Percentiles rank a stretch among this genome's conserved stretches.
Evolutionary conservation across 1,140 invertebrate species (phyloP).

Genomic region (Amyelois transitella): DNA sequence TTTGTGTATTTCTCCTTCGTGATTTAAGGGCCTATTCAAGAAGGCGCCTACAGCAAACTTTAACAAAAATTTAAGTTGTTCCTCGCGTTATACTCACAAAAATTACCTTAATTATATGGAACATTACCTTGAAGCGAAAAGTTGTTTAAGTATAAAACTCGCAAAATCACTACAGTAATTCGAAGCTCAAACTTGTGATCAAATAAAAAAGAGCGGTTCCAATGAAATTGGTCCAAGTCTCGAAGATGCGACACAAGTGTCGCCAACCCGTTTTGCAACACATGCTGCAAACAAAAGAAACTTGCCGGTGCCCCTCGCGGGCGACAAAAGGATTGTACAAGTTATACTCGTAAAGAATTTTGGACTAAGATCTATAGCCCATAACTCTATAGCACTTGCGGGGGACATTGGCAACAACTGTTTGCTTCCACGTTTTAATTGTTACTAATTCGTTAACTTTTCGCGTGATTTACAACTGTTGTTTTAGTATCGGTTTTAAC

Average conservation of each 20-base stretch:
- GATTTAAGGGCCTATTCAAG: background rate
- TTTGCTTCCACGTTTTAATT: slow-evolving; percentile 71
- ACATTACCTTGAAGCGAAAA: background rate
- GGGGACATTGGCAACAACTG: slow-evolving; percentile 70
- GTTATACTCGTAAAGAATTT: slow-evolving; percentile 73
- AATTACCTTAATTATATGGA: background rate
- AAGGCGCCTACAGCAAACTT: background rate
- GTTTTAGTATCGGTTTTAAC: slow-evolving; percentile 40
- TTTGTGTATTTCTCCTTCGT: background rate
- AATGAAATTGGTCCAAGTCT: slow-evolving; percentile 18
- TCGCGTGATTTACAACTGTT: slow-evolving; percentile 60
- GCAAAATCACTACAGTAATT: slow-evolving; percentile 4
- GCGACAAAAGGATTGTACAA: slow-evolving; percentile 70
- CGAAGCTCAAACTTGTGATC: background rate
- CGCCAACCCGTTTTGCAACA: slow-evolving; percentile 71
- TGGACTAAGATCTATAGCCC: slow-evolving; percentile 67
- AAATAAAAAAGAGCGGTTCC: slow-evolving; percentile 6
- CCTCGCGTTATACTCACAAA: background rate
- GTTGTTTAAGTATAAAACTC: background rate
- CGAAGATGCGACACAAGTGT: slow-evolving; percentile 61
- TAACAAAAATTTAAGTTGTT: background rate
- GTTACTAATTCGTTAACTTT: slow-evolving; percentile 71
- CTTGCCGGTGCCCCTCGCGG: slow-evolving; percentile 34
- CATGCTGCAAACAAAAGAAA: slow-evolving; percentile 72
- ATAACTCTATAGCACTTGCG: slow-evolving; percentile 65